Evolutionary conservation across 2,113 vertebrate species (phyloP).

Genomic region (Corydoras sp.): DNA sequence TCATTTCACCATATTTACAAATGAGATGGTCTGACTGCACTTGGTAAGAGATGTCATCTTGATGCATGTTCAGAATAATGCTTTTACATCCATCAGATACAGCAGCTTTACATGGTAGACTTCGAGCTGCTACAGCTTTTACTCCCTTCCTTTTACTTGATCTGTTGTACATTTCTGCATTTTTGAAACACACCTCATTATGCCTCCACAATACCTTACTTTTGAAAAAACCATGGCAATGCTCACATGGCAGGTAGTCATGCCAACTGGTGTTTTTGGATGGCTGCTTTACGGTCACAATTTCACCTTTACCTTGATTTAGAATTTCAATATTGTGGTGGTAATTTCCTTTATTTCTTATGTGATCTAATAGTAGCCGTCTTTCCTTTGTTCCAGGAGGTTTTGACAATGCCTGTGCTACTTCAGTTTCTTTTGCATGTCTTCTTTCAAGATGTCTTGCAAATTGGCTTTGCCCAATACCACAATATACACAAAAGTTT

Average conservation of each 20-base stretch:
- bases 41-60: background rate
- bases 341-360: no score
- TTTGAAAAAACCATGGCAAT: constrained; percentile 5
- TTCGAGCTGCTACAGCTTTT: background rate
- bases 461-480: background rate
- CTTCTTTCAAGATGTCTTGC: background rate
- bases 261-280: constrained; percentile 1
- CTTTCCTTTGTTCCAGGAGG: no score
- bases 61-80: background rate
- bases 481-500: background rate
- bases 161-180: background rate
- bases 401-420: background rate
- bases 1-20: constrained; percentile 6
- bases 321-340: no score
- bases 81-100: background rate
- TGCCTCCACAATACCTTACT: background rate
- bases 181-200: background rate
- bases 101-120: background rate
- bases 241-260: background rate
- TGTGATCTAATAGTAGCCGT: no score
- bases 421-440: background rate
- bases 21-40: background rate
- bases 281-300: background rate
- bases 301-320: background rate
- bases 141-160: background rate